Conservation (phyloP, 2,797 vertebrate species). For the Muscicapa striata region DNA sequence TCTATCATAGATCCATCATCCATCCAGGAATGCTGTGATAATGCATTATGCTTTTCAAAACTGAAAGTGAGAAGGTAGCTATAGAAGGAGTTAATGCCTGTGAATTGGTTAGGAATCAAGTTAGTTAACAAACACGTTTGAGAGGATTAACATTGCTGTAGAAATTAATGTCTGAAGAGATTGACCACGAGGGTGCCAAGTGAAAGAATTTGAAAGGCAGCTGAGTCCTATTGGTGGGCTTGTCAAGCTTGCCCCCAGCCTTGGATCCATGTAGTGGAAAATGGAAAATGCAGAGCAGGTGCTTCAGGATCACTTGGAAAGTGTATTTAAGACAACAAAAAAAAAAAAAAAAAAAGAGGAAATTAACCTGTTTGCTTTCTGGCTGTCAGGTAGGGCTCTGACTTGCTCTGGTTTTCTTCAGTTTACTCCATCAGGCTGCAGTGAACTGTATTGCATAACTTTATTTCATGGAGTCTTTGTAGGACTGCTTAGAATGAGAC, state of each 20-base stretch:
- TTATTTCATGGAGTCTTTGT: background rate
- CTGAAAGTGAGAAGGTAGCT: background rate
- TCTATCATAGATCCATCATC: background rate
- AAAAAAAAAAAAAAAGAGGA: background rate
- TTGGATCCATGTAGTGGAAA: background rate
- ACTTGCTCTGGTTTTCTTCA: background rate
- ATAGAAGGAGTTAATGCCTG: conserved; percentile 27
- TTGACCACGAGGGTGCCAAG: background rate
- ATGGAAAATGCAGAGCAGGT: background rate
- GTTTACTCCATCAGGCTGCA: background rate
- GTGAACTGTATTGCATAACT: background rate
- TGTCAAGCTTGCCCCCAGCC: background rate
- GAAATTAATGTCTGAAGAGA: conserved; percentile 32
- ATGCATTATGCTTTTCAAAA: background rate
- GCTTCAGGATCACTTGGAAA: background rate
- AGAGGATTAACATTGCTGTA: conserved; percentile 64
- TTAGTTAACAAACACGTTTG: conserved; percentile 30
- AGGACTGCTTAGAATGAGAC: background rate
- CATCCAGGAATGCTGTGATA: background rate
- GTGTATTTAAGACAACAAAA: fast-evolving
- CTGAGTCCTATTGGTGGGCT: background rate
- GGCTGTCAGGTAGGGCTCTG: background rate
- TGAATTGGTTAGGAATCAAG: background rate
- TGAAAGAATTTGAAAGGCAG: background rate
- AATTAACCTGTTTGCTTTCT: background rate